Base-by-base conservation (phyloP, 2,113 vertebrate species). In the Prionailurus viverrinus region DNA sequence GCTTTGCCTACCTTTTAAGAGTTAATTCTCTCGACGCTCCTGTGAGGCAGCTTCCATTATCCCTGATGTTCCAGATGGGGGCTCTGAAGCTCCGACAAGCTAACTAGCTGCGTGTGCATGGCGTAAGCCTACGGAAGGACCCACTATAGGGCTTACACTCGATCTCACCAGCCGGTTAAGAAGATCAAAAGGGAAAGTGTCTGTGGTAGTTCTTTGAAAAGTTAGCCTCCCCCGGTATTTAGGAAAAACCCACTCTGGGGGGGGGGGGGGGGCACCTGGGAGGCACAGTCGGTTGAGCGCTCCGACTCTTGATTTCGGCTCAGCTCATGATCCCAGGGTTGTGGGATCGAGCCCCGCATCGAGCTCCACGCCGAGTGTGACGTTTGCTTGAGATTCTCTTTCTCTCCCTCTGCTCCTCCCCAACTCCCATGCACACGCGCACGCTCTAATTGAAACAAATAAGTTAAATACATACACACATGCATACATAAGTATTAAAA, bases 121-220 rank as follows among this genome's bases (percentile, higher is more conserved):
- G 73, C 14, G 7, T 55, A 65, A 41, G 10, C 7, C 48, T 29
- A 76, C 53, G 7, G 2, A 31, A 69, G 48, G 31, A 29, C 19
- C 41, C 9, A 73, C 11, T 45, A 14, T 19, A 14, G 4, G 2
- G 0, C 16, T 31, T 39, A 14, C 0, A 15, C 21, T n/a, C 69
- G 21, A 41, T 76, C 86, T 65, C 9, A 14, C 41, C 29, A 27
- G 69, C 27, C 7, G 4, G 27, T 31, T 31, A 51, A 29, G n/a
- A 66, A 55, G 79, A 80, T 73, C 36, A 31, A 71, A 51, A 68
- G 79, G 80, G 6, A 79, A 88, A 33, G 48, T 15, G 25, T 79
- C 61, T 61, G 31, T 33, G n/a, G 71, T 71, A 11, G 27, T 45
- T 21, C 33, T 80, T 65, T 14, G 21, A 84, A 65, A 86, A 41